Evolutionary conservation across 2,797 vertebrate species (phyloP).

Genomic region (Lerista edwardsae): DNA sequence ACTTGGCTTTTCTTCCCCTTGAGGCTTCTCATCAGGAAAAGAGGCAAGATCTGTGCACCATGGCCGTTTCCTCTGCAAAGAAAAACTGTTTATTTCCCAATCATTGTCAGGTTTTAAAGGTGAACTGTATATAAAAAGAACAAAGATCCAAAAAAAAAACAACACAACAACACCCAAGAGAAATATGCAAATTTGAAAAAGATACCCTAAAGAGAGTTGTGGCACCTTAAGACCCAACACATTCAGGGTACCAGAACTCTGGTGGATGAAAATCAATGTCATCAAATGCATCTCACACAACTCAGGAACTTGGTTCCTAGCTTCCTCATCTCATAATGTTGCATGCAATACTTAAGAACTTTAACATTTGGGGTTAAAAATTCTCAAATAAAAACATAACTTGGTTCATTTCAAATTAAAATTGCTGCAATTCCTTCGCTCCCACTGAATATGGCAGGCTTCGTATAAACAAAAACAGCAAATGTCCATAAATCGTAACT

Average conservation of each 20-base stretch:
- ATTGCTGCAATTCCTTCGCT: not conserved
- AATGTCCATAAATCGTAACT: not conserved
- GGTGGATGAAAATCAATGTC: too few relatives aligned
- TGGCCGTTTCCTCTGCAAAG: conserved; percentile 77
- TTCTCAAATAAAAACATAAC: not conserved
- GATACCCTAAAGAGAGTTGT: too few relatives aligned
- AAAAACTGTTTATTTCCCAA: not conserved
- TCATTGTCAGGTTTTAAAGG: not conserved
- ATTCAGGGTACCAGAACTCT: too few relatives aligned
- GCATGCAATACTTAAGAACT: not conserved
- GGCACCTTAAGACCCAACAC: too few relatives aligned
- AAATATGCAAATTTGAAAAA: not conserved
- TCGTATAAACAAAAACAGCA: not conserved
- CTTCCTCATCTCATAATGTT: not conserved
- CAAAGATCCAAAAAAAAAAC: not conserved
- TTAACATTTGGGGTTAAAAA: not conserved
- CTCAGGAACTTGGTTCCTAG: too few relatives aligned
- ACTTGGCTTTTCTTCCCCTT: conserved; percentile 51
- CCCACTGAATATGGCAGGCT: not conserved
- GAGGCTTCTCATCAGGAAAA: conserved; percentile 79
- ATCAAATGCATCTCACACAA: too few relatives aligned
- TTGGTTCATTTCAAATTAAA: not conserved
- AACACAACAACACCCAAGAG: too few relatives aligned
- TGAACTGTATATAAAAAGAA: not conserved
- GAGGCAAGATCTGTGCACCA: conserved; percentile 70